Evolutionary conservation across 2,113 vertebrate species (phyloP).

Genomic region (Hippocampus guttulatus): DNA sequence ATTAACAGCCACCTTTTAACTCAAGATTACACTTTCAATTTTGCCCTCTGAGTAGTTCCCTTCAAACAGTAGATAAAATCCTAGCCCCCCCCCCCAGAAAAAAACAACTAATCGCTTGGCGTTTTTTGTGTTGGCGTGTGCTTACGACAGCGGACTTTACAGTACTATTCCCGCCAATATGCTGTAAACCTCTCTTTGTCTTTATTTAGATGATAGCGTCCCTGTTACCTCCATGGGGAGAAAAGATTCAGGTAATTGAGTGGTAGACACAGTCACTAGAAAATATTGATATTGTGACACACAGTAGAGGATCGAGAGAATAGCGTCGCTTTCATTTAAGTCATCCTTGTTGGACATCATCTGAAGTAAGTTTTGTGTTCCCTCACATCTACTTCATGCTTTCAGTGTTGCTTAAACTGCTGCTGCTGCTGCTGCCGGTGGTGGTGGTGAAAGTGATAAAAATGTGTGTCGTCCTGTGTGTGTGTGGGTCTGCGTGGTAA

Average conservation of each 20-base stretch:
- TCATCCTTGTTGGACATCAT: slow-evolving; percentile 16
- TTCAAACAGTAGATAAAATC: neutral
- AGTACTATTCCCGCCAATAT: slow-evolving; percentile 73
- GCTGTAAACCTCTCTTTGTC: slow-evolving; percentile 78
- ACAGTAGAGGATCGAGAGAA: neutral
- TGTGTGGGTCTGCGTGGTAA: slow-evolving; percentile 29
- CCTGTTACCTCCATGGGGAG: slow-evolving; percentile 80
- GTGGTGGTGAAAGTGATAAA: slow-evolving; percentile 26
- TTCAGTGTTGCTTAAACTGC: slow-evolving; percentile 59
- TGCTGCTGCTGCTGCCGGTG: neutral
- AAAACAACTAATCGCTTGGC: slow-evolving; percentile 36
- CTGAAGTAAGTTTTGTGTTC: slow-evolving; percentile 8
- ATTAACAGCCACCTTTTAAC: slow-evolving; percentile 27
- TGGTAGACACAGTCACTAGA: slow-evolving; percentile 12
- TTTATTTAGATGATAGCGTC: slow-evolving; percentile 90
- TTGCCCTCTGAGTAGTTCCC: neutral
- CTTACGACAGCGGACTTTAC: slow-evolving; percentile 67
- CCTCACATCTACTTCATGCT: slow-evolving; percentile 53
- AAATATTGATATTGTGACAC: neutral
- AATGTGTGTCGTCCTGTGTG: slow-evolving; percentile 27
- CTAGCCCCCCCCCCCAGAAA: neutral
- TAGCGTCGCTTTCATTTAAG: neutral
- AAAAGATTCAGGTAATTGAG: slow-evolving; percentile 92
- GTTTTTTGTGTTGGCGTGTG: slow-evolving; percentile 45
- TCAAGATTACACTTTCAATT: neutral